Base-by-base conservation (phyloP, 2,113 vertebrate genomes). In the Atherinomorus stipes region DNA sequence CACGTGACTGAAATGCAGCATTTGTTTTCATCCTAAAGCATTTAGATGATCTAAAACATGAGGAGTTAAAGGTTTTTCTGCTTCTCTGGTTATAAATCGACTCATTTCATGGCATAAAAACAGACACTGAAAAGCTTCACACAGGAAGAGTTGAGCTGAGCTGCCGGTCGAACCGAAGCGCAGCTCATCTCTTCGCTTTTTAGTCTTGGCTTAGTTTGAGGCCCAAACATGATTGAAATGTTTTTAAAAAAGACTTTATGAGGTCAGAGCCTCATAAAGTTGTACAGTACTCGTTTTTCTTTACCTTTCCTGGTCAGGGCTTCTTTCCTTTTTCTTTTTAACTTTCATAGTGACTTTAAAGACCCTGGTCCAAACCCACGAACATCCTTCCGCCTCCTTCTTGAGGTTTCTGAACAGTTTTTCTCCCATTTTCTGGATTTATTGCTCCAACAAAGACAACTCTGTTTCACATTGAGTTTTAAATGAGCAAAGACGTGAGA, bases 161-260 rank as follows among this genome's bases (percentile, higher is more conserved):
- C 71, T 18, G 58, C n/a, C 0, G 18, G 16, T 25, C 21, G 22
- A 52, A 18, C 31, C 51, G 0, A 25, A 44, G 34, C 68, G 57
- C 62, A 75, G 49, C 37, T 72, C 63, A 65, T 34, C 31, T 34
- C 31, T 34, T 28, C 34, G 11, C 22, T 4, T 2, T 31, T 40
- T 23, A 47, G 42, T 38, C 81, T 74, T 80, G 83, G 73, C 71
- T 1, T 71, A 64, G 44, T 86, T 71, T 75, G 78, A 85, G 78
- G 59, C 56, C 79, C 83, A 86, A 87, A 89, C 73, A 74, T 67
- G 81, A 87, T 66, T 81, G 2, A 1, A 5, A 15, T 25, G 51
- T 45, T 2, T 34, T 34, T 34, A 8, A 34, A 34, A 18, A n/a
- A 21, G 74, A 11, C 54, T 9, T 76, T 62, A 74, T 74, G 57